These are phyloP conservation scores for Drosophila glabriapex DNA, from an alignment of 2,888 invertebrate genomes.

Conservation along the genomic window DNA sequence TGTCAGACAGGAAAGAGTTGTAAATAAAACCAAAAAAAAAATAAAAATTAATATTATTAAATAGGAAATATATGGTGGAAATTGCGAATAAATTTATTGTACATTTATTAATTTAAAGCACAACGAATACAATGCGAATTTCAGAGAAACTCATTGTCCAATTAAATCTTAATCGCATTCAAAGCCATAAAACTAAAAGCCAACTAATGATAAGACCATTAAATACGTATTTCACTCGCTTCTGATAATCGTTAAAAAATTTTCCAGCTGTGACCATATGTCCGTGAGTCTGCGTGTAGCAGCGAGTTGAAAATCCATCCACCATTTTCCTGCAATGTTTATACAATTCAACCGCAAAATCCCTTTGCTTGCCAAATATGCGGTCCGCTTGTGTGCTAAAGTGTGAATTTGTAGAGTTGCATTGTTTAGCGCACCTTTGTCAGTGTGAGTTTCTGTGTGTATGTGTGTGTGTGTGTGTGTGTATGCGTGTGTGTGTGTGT, in stretches of 20 bases:
- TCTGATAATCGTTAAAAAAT: neutral
- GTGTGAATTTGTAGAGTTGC: slow-evolving; percentile 55
- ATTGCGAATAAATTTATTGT: neutral
- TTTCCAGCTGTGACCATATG: neutral
- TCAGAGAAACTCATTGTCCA: neutral
- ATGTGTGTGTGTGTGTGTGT: slow-evolving; percentile 15
- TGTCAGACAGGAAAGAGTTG: neutral
- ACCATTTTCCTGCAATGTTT: slow-evolving; percentile 54
- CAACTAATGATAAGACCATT: neutral
- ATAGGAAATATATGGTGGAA: neutral
- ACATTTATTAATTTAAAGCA: neutral
- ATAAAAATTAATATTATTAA: neutral
- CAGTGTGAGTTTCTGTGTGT: neutral
- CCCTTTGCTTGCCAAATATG: slow-evolving; percentile 75
- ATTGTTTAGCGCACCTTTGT: slow-evolving; percentile 45
- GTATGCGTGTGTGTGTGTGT: slow-evolving; percentile 1
- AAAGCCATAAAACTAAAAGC: neutral
- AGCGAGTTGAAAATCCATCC: slow-evolving; percentile 41
- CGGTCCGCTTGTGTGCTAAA: slow-evolving; percentile 18
- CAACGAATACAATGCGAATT: neutral
- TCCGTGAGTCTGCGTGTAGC: neutral
- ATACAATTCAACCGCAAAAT: slow-evolving; percentile 71
- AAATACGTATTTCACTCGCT: neutral
- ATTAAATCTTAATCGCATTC: neutral
- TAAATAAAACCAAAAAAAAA: neutral